Evolutionary conservation across 2,797 vertebrate species (phyloP), one percentile per base, ranked within the genome.

Genomic region (Lacerta viridis): DNA sequence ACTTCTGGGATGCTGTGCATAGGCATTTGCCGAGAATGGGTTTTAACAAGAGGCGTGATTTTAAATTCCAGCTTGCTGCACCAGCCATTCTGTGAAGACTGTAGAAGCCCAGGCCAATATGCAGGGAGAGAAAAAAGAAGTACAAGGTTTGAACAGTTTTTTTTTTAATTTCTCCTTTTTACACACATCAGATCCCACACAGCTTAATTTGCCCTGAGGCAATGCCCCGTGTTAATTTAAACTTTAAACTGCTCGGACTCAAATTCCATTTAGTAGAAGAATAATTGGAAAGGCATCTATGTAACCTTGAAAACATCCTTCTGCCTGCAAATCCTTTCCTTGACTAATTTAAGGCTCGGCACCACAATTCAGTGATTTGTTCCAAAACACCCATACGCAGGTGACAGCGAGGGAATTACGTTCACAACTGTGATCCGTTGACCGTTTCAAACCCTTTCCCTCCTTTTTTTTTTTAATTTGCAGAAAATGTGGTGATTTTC

Each of bases 121-220:
- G 90, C 98, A 98, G 72, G 98, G 99, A 94, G 98, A 99, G 92
- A 99, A 99, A 95, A 99, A 99, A 95, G 98, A 99, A 90, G 96
- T 97, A 8, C 98, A 98, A 97, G 98, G 99, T 99, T 94, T 94
- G 97, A 61, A 23, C 85, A 90, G 23, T 66, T 94, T 93, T 87
- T 39, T 41, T 93, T 55, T 55, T 85, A 68, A 43, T 74, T 78
- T 93, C 91, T 88, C 29, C 0, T 81, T 91, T 92, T 95, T 64
- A 85, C 87, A 71, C 87, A 71, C 90, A 36, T 27, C 83, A 85
- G 55, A 25, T 20, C 84, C 77, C 25, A 18, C 0, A n/a, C 23
- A 13, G 15, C 0, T 88, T 88, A 74, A 20, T 71, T 72, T 78
- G 3, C 33, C 15, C n/a, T 78, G 80, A 27, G 89, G 27, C 10